Evolutionary conservation across 92 coral and sea anemone species (phyloP), one percentile per base, ranked within the genome.

Genomic region (Actinostola sp.): DNA sequence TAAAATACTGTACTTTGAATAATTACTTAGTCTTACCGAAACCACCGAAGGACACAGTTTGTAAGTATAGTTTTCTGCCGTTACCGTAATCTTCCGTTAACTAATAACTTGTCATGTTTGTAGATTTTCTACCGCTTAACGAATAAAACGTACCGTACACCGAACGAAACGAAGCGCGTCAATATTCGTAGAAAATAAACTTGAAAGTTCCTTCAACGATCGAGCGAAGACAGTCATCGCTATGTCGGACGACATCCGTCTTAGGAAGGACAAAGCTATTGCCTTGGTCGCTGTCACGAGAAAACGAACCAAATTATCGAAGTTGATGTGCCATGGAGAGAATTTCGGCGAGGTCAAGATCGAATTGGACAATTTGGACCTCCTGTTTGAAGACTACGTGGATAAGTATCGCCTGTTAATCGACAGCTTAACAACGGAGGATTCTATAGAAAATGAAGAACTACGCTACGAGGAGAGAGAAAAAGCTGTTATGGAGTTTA

Each of bases 241-340:
- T 20, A 14, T 10, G 21, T 20, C 29, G 51, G 41, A 35, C 38
- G 66, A 59, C 64, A 76, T 17, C 61, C 77, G 88, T 15, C 88
- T 82, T 35, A 82, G 64, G 68, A 26, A 61, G 35, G 66, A 65
- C 50, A 82, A 65, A 68, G 73, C 76, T 9, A 60, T 80, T 30
- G 63, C 80, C 28, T 41, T 67, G 58, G 1, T 63, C 72, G 86
- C 90, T 8, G 90, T 74, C n/a, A 30, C 86, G 43, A 55, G 59
- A 33, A 58, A 74, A 62, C 68, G 86, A 38, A 85, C 76, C 25
- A 62, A 23, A 17, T 31, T 80, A 32, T 30, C 80, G 24, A 51
- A 66, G 32, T 63, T 72, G 32, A 80, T 73, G 90, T 62, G 64
- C n/a, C 43, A 56, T 41, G 54, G 48, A 60, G 56, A 60, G 48